Evolutionary conservation across 2,888 invertebrate species (phyloP).

Genomic region (Taphrorychus bicolor): DNA sequence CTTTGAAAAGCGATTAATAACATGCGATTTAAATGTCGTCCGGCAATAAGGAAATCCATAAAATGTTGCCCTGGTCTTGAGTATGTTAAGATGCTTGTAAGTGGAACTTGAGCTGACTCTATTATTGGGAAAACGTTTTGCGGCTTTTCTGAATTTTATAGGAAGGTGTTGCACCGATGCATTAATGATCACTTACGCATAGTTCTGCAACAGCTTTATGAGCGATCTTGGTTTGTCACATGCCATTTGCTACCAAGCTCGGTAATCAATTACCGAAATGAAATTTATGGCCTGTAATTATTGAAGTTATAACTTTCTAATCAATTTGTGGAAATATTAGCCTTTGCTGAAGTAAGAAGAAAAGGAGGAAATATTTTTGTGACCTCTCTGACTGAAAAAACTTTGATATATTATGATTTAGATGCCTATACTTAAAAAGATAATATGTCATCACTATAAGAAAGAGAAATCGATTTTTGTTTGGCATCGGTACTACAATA

Average conservation of each 20-base stretch:
- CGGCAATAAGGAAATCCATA: constrained; percentile 33
- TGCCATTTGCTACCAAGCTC: constrained; percentile 14
- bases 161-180: neutral
- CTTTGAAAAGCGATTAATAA: constrained; percentile 36
- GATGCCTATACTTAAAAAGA: too few relatives aligned
- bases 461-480: neutral
- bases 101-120: neutral
- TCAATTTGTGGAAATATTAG: neutral
- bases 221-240: constrained; percentile 8
- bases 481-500: neutral
- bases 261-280: constrained; percentile 1
- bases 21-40: constrained; percentile 35
- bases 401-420: too few relatives aligned
- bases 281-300: neutral
- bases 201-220: neutral
- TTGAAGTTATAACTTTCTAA: neutral
- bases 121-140: constrained; percentile 4
- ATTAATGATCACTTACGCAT: neutral
- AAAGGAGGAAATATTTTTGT: too few relatives aligned
- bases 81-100: constrained; percentile 5
- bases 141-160: too few relatives aligned
- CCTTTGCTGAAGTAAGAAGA: too few relatives aligned
- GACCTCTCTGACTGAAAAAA: too few relatives aligned
- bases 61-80: constrained; percentile 8
- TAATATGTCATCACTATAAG: too few relatives aligned